A percentile compares a stretch with the other conserved stretches of the same genome.
These are phyloP conservation scores for Leucopsar rothschildi DNA, from an alignment of 2,113 vertebrate species.

Conservation along the genomic window DNA sequence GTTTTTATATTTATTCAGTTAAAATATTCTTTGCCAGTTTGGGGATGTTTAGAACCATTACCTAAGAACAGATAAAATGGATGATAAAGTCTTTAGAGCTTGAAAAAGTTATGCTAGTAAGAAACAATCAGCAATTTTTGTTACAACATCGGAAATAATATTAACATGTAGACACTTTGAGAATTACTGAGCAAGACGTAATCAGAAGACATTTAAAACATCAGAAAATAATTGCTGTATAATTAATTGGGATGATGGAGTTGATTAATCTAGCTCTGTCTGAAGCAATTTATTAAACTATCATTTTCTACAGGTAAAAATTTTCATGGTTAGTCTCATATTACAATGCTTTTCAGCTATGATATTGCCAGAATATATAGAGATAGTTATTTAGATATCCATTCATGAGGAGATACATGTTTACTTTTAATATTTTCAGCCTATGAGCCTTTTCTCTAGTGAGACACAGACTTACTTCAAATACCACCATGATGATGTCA, in stretches of 20 bases:
- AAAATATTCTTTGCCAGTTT: not conserved
- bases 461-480: not conserved
- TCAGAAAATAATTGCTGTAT: constrained; percentile 65
- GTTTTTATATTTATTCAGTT: not conserved
- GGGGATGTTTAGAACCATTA: not conserved
- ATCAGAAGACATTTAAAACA: constrained; percentile 67
- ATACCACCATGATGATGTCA: not conserved
- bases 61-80: not conserved
- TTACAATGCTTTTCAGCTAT: not conserved
- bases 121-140: constrained; percentile 60
- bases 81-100: constrained; percentile 7
- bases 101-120: constrained; percentile 25
- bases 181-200: constrained; percentile 60
- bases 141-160: constrained; percentile 56
- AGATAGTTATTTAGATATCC: not conserved
- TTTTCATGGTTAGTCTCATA: not conserved
- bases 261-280: constrained; percentile 48
- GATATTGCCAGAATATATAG: not conserved
- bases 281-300: constrained; percentile 37
- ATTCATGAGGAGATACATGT: not conserved
- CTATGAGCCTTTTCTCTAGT: not conserved
- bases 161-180: constrained; percentile 44
- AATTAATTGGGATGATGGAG: constrained; percentile 57
- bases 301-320: constrained; percentile 35
- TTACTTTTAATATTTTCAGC: not conserved